These are phyloP conservation scores for Agrotis ipsilon DNA, from an alignment of 2,888 invertebrate genomes.

Conservation along the genomic window DNA sequence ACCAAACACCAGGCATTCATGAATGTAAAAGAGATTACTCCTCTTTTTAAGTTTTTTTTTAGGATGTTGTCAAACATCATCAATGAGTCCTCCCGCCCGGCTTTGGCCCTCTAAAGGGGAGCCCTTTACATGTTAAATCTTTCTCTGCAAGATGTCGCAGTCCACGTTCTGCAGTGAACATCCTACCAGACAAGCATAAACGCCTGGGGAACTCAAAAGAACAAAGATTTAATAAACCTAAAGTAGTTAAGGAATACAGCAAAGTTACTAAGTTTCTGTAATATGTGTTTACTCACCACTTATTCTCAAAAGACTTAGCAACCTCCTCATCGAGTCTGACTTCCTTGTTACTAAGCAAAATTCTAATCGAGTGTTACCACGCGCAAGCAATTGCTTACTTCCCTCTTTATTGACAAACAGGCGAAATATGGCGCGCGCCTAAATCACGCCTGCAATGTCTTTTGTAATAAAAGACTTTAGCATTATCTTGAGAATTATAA, in stretches of 20 bases:
- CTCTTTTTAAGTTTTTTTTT: too few relatives aligned
- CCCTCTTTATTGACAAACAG: conserved; percentile 48
- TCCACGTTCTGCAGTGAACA: conserved; percentile 4
- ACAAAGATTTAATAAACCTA: conserved; percentile 25
- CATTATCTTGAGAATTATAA: conserved; percentile 54
- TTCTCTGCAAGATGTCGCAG: conserved; percentile 17
- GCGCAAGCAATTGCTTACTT: conserved; percentile 50
- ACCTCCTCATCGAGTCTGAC: conserved; percentile 39
- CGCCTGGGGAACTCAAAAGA: conserved; percentile 6
- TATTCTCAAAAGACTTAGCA: conserved; percentile 38
- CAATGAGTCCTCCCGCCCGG: too few relatives aligned
- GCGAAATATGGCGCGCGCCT: conserved; percentile 45
- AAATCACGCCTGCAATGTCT: conserved; percentile 42
- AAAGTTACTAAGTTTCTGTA: conserved; percentile 21
- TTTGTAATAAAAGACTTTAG: conserved; percentile 56
- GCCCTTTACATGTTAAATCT: too few relatives aligned
- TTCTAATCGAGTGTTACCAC: conserved; percentile 57
- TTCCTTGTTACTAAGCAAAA: conserved; percentile 56
- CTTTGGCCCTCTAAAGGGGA: too few relatives aligned
- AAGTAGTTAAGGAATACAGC: conserved; percentile 19
- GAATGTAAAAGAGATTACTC: background rate
- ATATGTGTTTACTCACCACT: conserved; percentile 29
- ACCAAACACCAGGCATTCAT: background rate
- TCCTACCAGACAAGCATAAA: background rate
- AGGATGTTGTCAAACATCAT: too few relatives aligned